These are phyloP conservation scores for Mactra quadrangularis DNA, from an alignment of 1,140 invertebrate species.

Conservation along the genomic window DNA sequence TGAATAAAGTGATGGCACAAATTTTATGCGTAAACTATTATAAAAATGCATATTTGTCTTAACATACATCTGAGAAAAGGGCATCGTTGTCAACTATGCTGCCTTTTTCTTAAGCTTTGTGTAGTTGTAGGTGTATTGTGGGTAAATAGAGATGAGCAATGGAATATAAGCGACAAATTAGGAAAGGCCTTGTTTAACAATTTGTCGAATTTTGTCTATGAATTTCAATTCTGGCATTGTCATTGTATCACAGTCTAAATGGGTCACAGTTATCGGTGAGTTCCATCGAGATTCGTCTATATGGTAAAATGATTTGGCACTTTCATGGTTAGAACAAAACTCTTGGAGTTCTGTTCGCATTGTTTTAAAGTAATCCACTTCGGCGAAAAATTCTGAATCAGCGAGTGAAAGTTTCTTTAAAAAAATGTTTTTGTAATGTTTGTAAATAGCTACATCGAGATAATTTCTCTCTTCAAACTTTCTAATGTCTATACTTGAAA, in stretches of 20 bases:
- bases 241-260: slow-evolving; percentile 41
- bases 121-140: too few species aligned
- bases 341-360: slow-evolving; percentile 42
- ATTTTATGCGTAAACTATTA: too few species aligned
- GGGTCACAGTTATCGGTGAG: slow-evolving; percentile 7
- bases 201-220: slow-evolving; percentile 31
- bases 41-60: too few species aligned
- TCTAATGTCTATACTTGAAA: slow-evolving; percentile 12
- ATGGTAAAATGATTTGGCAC: neutral
- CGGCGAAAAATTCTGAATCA: slow-evolving; percentile 49
- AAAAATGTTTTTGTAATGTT: slow-evolving; percentile 60
- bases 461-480: slow-evolving; percentile 39
- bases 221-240: slow-evolving; percentile 19
- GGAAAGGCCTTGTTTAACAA: too few species aligned
- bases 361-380: slow-evolving; percentile 61
- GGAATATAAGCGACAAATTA: too few species aligned
- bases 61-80: too few species aligned
- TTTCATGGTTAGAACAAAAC: slow-evolving; percentile 30
- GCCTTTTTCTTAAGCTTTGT: too few species aligned
- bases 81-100: too few species aligned
- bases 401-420: slow-evolving; percentile 20
- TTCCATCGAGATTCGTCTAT: slow-evolving; percentile 34
- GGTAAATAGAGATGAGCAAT: too few species aligned
- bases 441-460: slow-evolving; percentile 66
- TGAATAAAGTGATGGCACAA: too few species aligned